These are phyloP conservation scores for Euura saliciscinereae DNA, from an alignment of 1,140 invertebrate species.

Conservation along the genomic window DNA sequence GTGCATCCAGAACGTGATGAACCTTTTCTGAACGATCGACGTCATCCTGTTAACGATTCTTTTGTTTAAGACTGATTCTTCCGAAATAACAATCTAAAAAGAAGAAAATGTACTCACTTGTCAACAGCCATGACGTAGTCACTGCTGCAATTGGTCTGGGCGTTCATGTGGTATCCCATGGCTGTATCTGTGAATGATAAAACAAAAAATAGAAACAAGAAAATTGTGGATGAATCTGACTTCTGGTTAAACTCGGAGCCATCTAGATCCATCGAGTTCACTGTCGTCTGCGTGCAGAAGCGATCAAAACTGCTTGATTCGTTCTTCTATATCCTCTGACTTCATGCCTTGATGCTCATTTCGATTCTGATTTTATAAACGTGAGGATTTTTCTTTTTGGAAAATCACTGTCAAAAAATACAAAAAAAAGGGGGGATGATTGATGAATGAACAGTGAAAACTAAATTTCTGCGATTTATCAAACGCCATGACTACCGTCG, in stretches of 20 bases:
- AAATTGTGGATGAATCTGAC: too few relatives aligned
- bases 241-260: too few relatives aligned
- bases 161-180: slow-evolving; percentile 72
- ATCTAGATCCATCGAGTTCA: too few relatives aligned
- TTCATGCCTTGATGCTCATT: not conserved
- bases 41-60: slow-evolving; percentile 42
- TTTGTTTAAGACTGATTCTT: not conserved
- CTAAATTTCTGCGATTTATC: not conserved
- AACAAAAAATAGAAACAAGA: not conserved
- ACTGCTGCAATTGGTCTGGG: slow-evolving; percentile 63
- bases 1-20: slow-evolving; percentile 66
- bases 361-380: not conserved
- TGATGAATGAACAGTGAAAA: not conserved
- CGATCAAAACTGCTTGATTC: too few relatives aligned
- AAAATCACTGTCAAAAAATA: not conserved
- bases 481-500: not conserved
- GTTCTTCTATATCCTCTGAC: too few relatives aligned
- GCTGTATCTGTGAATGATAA: slow-evolving; percentile 62
- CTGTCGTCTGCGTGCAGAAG: too few relatives aligned
- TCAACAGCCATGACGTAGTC: slow-evolving; percentile 69
- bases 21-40: slow-evolving; percentile 55
- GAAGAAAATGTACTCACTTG: slow-evolving; percentile 44
- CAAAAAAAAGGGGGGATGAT: not conserved
- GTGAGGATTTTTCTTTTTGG: not conserved
- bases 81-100: slow-evolving; percentile 10